Base-by-base conservation (phyloP, 2,113 vertebrate genomes). In the Larimichthys crocea region DNA sequence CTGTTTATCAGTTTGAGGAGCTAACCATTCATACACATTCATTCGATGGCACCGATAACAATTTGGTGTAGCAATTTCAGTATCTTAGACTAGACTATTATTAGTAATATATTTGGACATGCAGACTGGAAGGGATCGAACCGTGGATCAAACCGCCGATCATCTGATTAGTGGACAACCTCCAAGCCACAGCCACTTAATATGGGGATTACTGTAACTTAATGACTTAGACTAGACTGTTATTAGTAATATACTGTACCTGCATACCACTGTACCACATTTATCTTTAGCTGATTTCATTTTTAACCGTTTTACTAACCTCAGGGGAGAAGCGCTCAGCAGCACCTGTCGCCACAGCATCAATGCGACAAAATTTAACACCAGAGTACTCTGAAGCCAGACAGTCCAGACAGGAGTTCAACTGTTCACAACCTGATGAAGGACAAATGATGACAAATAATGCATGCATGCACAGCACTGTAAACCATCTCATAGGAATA, bases 361-460 rank as follows among this genome's bases (percentile, higher is more conserved):
- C 96, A 85, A 99, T 98, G 35, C 97, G 97, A 83, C 98, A 99
- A 75, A 99, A 99, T 88, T 96, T 99, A 3, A 98, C 95, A 0
- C 84, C 93, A 49, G 96, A 73, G 46, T 99, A 98, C 79, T 98
- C 96, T 0, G 87, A 65, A 0, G 97, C 97, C 88, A 99, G 95
- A 83, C 96, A 97, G 29, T 93, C 89, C 84, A 99, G 87, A 88
- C 97, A 97, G 20, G 84, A 95, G 91, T 97, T 97, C 72, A 99
- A 85, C 3, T 95, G 92, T 0, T 97, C 95, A 0, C 98, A 99
- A 74, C 97, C 92, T 93, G 79, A 46, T 10, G 24, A 15, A 62
- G 20, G 22, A 84, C 63, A 63, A 6, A 49, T 0, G 24, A 68
- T 20, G 0, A 84, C 63, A 63, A 6, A 49, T 0, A 31, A 68